Evolutionary conservation across 2,113 vertebrate genomes (phyloP), one percentile per base, ranked within the genome.

Genomic region (Gnathonemus echidnorhynchus): DNA sequence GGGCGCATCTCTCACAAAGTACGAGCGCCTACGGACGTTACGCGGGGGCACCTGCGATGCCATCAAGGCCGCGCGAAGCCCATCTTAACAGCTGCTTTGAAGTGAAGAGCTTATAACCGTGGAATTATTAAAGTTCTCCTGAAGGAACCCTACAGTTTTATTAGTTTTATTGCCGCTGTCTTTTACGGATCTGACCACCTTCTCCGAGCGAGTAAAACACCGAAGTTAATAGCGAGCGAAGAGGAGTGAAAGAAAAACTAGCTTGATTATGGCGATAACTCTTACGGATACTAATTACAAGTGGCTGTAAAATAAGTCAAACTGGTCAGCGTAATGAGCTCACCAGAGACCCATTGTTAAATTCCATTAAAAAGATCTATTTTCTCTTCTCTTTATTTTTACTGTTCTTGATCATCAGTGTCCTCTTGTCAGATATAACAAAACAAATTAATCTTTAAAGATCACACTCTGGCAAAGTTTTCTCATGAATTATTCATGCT

Each of bases 221-320:
- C 92, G 92, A 93, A 94, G 94, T 95, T 95, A 96, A 95, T 94
- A 94, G 90, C 91, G 91, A 92, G 93, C 92, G 92, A 92, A 95
- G 93, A 94, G 93, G 92, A 92, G 94, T 95, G 93, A 92, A 93
- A 95, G 92, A 91, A 94, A 93, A 93, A 95, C 91, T 93, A 94
- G 93, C 87, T 93, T 96, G 95, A 96, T 95, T 95, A 93, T 90
- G 91, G 95, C 94, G 56, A 95, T 95, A 96, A 96, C 94, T 96
- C 95, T 94, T 93, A 92, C 93, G 90, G 88, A 94, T 95, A 95
- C 95, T 96, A 96, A 96, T 96, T 96, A 96, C 94, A 95, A 93
- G 94, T 92, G 95, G 94, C 95, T 94, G 94, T 96, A 95, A 96
- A 96, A 96, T 95, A 95, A 96, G 93, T 96, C 95, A 95, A 93